Evolutionary conservation across 2,888 invertebrate species (phyloP).

Genomic region (Lamproptera curius): DNA sequence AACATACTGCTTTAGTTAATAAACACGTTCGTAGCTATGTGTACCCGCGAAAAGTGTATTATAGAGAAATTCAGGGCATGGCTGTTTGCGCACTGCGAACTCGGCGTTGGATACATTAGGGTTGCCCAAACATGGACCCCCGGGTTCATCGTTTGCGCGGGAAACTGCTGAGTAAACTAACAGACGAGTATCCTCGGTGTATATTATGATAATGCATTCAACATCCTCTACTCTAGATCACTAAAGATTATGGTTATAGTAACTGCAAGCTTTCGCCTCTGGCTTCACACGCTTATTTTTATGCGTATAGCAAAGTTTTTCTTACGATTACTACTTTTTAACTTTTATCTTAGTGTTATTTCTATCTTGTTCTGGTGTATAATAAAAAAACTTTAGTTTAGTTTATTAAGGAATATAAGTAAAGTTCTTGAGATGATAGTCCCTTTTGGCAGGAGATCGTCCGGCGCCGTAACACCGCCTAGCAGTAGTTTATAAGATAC

Average conservation of each 20-base stretch:
- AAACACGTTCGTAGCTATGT: slow-evolving; percentile 27
- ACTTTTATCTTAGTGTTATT: too few relatives aligned
- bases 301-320: too few relatives aligned
- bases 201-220: slow-evolving; percentile 3
- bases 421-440: too few relatives aligned
- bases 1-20: slow-evolving; percentile 23
- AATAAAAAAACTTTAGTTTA: too few relatives aligned
- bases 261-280: neutral
- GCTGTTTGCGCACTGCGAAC: slow-evolving; percentile 15
- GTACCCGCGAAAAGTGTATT: slow-evolving; percentile 32
- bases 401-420: too few relatives aligned
- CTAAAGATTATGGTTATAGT: neutral
- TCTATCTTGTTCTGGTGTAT: too few relatives aligned
- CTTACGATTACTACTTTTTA: too few relatives aligned
- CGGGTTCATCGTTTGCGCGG: neutral
- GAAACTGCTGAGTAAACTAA: slow-evolving; percentile 5
- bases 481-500: too few relatives aligned
- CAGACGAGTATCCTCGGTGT: neutral
- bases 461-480: too few relatives aligned
- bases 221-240: neutral
- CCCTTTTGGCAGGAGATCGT: too few relatives aligned
- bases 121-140: slow-evolving; percentile 2
- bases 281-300: too few relatives aligned
- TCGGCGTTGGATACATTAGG: slow-evolving; percentile 2
- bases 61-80: slow-evolving; percentile 18